phyloP scores from a whole-genome alignment of 2,113 vertebrate genomes.

The Mola mola region DNA sequence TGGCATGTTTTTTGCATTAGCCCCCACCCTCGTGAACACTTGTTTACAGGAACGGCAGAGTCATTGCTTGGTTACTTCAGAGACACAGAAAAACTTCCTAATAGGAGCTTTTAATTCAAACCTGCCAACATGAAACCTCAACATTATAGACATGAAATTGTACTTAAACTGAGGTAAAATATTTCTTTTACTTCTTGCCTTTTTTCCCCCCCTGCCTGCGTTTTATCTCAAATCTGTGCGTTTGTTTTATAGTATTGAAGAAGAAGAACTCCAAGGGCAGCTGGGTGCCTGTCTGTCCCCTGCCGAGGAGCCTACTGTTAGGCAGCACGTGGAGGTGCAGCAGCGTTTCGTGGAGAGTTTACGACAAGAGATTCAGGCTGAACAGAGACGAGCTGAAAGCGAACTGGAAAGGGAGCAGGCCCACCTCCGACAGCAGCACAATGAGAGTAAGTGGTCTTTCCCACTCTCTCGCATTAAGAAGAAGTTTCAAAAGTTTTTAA shows the following conservation, averaged over 20 bases:
- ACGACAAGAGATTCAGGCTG: slow-evolving; percentile 85
- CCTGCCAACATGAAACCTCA: slow-evolving; percentile 10
- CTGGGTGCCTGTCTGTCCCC: slow-evolving; percentile 48
- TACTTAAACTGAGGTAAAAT: slow-evolving; percentile 8
- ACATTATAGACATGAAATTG: not conserved
- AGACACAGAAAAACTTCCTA: slow-evolving; percentile 42
- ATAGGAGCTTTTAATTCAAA: slow-evolving; percentile 26
- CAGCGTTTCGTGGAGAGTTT: slow-evolving; percentile 84
- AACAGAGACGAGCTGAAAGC: slow-evolving; percentile 83
- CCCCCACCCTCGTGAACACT: slow-evolving; percentile 38
- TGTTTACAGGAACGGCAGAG: slow-evolving; percentile 56
- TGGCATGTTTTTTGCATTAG: slow-evolving; percentile 34
- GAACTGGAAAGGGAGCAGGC: slow-evolving; percentile 87
- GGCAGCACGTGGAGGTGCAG: slow-evolving; percentile 77
- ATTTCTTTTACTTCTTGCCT: slow-evolving; percentile 7
- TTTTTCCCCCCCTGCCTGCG: not conserved
- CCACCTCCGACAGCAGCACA: slow-evolving; percentile 80
- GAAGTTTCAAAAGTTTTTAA: no score
- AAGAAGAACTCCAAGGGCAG: slow-evolving; percentile 43
- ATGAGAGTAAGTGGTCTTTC: slow-evolving; percentile 82
- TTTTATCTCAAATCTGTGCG: slow-evolving; percentile 11
- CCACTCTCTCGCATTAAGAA: not conserved
- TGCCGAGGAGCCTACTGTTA: slow-evolving; percentile 69
- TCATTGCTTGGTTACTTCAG: slow-evolving; percentile 74
- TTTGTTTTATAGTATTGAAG: slow-evolving; percentile 46